Base-by-base conservation (phyloP, 2,797 vertebrate genomes). In the Thalassophryne amazonica region DNA sequence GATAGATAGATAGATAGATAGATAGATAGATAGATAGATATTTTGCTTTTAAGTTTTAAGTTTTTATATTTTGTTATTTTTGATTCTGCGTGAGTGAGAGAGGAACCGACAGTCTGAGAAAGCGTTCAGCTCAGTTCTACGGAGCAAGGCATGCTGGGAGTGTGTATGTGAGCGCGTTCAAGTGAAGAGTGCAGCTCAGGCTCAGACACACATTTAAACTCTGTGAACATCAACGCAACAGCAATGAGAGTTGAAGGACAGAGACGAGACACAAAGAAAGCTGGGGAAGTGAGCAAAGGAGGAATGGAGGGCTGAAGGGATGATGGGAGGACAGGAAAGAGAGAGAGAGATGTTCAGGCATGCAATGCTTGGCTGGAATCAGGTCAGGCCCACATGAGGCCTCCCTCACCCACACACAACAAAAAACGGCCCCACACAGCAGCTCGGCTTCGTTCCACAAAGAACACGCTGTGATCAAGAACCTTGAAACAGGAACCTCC, bases 321-420 rank as follows among this genome's bases (percentile, higher is more conserved):
- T 42, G 47, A 68, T 57, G 56, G 62, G 53, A 17, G 10, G 35
- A 60, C 43, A 60, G 49, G 41, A 30, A 53, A 36, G 60, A 71
- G 62, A 66, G 65, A 78, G 66, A 78, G 62, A 76, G 66, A 77
- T 20, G 50, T 74, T 73, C 79, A 76, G 71, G 80, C 84, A 87
- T 72, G 75, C 85, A 42, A 89, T 82, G 80, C 81, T 73, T 49
- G 57, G 73, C 69, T 79, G 61, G 81, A 90, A 89, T 83, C 84
- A 86, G 86, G 87, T 88, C 89, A 89, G 77, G 60, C 72, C 72
- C 83, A 80, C 71, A 78, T 41, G 60, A 76, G 76, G 76, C 76
- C 69, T 73, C 75, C 55, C 69, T 60, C 57, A 2, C 71, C 49
- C 51, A 45, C 72, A 49, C 32, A 47, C 63, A 16, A 40, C 42